A percentile compares a stretch with the other conserved stretches of the same genome.
Evolutionary conservation across 2,113 vertebrate genomes (phyloP).

Genomic region (Origma solitaria): DNA sequence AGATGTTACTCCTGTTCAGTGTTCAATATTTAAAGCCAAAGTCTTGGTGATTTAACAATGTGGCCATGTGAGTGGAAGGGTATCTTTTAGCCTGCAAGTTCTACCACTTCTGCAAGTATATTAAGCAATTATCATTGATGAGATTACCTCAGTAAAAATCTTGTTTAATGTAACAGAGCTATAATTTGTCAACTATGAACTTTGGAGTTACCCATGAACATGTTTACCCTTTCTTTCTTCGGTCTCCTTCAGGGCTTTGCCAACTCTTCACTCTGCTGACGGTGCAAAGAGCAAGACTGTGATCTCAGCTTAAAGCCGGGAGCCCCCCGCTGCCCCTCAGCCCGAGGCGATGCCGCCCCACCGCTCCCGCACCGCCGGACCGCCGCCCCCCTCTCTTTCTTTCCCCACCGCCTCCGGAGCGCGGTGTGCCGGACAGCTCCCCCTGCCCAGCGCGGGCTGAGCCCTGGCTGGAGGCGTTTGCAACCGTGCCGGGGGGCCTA

Average conservation of each 20-base stretch:
- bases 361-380: not conserved
- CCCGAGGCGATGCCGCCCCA: not conserved
- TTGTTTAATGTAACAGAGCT: not conserved
- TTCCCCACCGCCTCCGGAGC: too few species aligned
- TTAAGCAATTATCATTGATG: not conserved
- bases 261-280: not conserved
- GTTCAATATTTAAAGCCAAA: not conserved
- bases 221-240: not conserved
- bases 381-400: fast-evolving
- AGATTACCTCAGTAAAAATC: not conserved
- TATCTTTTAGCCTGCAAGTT: not conserved
- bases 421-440: fast-evolving
- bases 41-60: not conserved
- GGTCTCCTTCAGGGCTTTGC: fast-evolving
- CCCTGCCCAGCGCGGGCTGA: too few species aligned
- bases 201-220: not conserved
- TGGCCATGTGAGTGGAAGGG: not conserved
- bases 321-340: not conserved
- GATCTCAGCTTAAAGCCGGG: too few species aligned
- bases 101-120: not conserved
- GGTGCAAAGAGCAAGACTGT: not conserved
- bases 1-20: not conserved
- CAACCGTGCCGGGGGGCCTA: not conserved
- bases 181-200: not conserved
- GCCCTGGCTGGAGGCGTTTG: not conserved